Evolutionary conservation across 2,113 vertebrate species (phyloP), one percentile per base, ranked within the genome.

Genomic region (Nestor notabilis): DNA sequence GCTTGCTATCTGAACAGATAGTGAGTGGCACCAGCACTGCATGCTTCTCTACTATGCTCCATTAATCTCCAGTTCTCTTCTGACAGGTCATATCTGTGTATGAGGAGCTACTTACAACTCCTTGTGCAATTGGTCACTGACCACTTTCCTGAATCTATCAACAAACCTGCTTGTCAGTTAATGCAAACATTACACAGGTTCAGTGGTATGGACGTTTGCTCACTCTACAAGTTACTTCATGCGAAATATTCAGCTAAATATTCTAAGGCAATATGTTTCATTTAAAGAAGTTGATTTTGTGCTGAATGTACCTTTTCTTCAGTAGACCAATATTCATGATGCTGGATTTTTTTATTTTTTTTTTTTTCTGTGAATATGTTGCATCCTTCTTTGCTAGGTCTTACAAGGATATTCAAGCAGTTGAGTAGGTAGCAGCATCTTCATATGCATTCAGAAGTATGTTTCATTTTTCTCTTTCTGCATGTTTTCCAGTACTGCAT

Each of bases 381-480:
- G 29, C 29, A 64, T 39, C n/a, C 31, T 94, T 94, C 50, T 89
- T 90, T 81, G 33, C 29, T 95, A 97, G 96, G 96, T 94, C 94
- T 98, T 87, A 83, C 86, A 60, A 96, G 84, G 77, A 93, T 98
- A 69, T 97, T 98, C 50, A 95, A 96, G 87, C 97, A 97, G 71
- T 95, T 90, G 77, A 90, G 96, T 97, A 95, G 96, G 97, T 95
- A 84, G 60, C 24, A 66, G 21, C 11, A 71, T 49, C 61, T 78
- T 91, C 31, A 13, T 31, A 33, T 52, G 15, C 17, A 5, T 77
- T 93, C n/a, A 20, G 1, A 56, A 61, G 18, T 31, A 2, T 21
- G 13, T 66, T 94, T 65, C 19, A 31, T 35, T 80, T n/a, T 52
- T 74, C 68, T 76, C n/a, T 84, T 25, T n/a, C 53, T 72, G 11